These are phyloP conservation scores for Drosophila eohydei DNA, from an alignment of 2,888 invertebrate species.

Conservation along the genomic window DNA sequence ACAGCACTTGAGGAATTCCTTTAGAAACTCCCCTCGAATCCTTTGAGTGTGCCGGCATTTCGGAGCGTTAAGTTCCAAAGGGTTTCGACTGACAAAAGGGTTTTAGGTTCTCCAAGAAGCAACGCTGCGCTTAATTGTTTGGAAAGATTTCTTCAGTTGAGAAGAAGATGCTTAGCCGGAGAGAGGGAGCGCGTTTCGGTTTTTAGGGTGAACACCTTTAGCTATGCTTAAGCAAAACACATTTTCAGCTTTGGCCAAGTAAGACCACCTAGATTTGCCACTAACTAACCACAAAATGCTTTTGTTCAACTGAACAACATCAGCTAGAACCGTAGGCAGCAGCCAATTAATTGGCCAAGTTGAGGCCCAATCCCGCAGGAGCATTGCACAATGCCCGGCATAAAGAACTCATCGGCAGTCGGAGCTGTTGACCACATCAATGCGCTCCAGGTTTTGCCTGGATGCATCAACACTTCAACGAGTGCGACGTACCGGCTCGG, in stretches of 20 bases:
- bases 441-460: conserved; percentile 50
- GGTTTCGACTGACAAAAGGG: conserved; percentile 54
- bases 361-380: conserved; percentile 39
- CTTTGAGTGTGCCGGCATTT: conserved; percentile 75
- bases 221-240: neutral
- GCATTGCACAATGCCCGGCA: conserved; percentile 46
- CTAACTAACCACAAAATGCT: conserved; percentile 74
- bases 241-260: neutral
- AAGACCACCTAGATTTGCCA: conserved; percentile 19
- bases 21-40: conserved; percentile 57
- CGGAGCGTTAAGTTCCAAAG: conserved; percentile 22
- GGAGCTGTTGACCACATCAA: conserved; percentile 46
- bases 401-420: conserved; percentile 65
- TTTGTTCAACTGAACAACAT: conserved; percentile 43
- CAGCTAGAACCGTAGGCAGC: conserved; percentile 6
- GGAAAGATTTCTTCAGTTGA: conserved; percentile 57
- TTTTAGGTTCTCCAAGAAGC: conserved; percentile 38
- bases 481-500: conserved; percentile 52
- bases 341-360: conserved; percentile 70
- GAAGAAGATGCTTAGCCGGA: conserved; percentile 11
- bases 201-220: neutral
- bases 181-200: neutral
- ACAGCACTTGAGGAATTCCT: conserved; percentile 67
- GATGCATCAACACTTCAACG: conserved; percentile 82
- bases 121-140: conserved; percentile 66